Evolutionary conservation across 1,140 invertebrate species (phyloP), one percentile per base, ranked within the genome.

Genomic region (Sinella curviseta): DNA sequence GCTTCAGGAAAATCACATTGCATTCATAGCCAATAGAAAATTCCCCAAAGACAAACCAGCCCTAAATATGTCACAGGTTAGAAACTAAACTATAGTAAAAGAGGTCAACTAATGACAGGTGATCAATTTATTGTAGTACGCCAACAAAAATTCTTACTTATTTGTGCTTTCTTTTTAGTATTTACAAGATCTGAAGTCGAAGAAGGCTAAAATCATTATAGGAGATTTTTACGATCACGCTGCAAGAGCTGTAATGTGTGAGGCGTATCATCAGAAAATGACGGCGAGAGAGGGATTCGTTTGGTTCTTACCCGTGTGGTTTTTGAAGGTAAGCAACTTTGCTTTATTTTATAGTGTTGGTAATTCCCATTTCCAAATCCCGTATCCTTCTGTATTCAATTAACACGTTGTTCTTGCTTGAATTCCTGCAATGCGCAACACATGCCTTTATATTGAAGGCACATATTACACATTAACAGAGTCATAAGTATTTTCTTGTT

Each of bases 261-360:
- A 93, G 86, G 94, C 94, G 0, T 92, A 90, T 81, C 90, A 90
- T 85, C 87, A 92, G 82, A 87, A 91, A 83, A 87, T 86, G 85
- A 84, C 85, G 1, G 74, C 74, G 14, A 8, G 39, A 36, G 84
- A 93, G 76, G 92, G 93, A 12, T 95, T 94, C 85, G 90, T 94
- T 0, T 95, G 94, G 94, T 95, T 95, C 84, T 86, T 96, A 26
- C 94, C 94, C 0, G 86, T 89, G 0, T 94, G 93, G 93, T 89
- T 94, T 78, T 67, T 82, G 0, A 36, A 54, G 74, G 74, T 75
- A 35, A 75, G 74, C 74, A 12, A 60, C 57, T 60, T 60, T 60
- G 4, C 60, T 79, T n/a, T 70, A 85, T 36, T 85, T 30, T 26
- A 36, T 35, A 12, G 26, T n/a, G n/a, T n/a, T n/a, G 30, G 26